Conservation (phyloP, 2,888 invertebrate species). For the Pyrrhia umbra region DNA sequence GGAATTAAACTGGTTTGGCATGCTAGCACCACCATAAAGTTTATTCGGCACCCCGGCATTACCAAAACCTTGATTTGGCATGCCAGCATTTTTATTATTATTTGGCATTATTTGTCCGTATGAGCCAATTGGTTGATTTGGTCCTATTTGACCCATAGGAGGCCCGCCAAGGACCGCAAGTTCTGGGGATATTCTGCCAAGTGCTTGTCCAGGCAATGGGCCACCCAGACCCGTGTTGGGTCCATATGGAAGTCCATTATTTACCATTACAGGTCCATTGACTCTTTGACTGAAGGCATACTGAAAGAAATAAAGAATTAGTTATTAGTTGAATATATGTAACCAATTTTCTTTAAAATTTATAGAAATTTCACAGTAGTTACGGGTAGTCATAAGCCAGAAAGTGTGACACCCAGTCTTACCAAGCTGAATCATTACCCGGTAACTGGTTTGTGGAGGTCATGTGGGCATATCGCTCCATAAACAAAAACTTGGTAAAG, state of each 20-base stretch:
- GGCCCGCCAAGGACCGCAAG: background rate
- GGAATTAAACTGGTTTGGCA: background rate
- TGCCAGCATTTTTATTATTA: background rate
- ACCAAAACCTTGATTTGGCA: background rate
- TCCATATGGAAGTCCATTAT: slow-evolving; percentile 21
- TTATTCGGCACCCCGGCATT: background rate
- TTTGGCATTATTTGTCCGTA: slow-evolving; percentile 13
- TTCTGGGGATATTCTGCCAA: slow-evolving; percentile 8
- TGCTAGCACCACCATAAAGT: background rate
- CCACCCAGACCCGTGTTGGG: slow-evolving; percentile 7
- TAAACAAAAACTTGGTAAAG: too few relatives aligned
- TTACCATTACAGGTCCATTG: slow-evolving; percentile 6
- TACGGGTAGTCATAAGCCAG: too few relatives aligned
- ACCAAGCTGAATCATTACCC: too few relatives aligned
- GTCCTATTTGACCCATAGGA: slow-evolving; percentile 15
- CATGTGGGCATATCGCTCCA: too few relatives aligned
- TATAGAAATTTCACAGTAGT: too few relatives aligned
- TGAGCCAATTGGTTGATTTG: slow-evolving; percentile 17
- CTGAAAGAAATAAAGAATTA: slow-evolving; percentile 35
- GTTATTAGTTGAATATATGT: too few relatives aligned
- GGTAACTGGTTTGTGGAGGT: too few relatives aligned
- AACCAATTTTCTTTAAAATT: too few relatives aligned
- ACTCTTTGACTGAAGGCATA: slow-evolving; percentile 26
- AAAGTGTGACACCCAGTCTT: too few relatives aligned
- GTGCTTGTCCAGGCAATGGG: slow-evolving; percentile 3